These are phyloP conservation scores for Poeciliopsis paucimaculata DNA, from an alignment of 2,797 vertebrate species.

Conservation along the genomic window DNA sequence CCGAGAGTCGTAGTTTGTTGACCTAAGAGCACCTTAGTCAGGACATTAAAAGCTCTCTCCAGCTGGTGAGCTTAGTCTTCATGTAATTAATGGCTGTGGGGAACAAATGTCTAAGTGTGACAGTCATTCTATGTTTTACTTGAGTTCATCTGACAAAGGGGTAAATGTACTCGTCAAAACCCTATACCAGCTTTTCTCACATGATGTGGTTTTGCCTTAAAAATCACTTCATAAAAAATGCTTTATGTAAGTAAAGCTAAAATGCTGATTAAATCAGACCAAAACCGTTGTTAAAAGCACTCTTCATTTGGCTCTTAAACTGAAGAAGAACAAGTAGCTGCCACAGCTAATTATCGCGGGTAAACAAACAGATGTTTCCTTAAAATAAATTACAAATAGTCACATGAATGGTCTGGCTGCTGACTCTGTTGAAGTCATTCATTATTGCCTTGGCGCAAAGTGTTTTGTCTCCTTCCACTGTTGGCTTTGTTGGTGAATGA, in stretches of 20 bases:
- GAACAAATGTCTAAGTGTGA: not conserved
- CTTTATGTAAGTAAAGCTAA: not conserved
- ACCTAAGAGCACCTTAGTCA: not conserved
- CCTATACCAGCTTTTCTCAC: not conserved
- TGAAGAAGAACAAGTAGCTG: not conserved
- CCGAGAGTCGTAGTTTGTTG: not conserved
- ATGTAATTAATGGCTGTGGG: not conserved
- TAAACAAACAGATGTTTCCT: not conserved
- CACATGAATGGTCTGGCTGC: not conserved
- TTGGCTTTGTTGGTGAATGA: not conserved
- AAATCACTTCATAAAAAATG: not conserved
- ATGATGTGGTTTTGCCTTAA: not conserved
- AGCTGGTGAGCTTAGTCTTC: not conserved
- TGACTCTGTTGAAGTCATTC: not conserved
- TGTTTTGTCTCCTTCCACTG: not conserved
- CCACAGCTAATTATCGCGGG: not conserved
- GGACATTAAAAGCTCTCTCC: not conserved
- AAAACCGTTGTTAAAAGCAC: not conserved
- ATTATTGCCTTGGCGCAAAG: not conserved
- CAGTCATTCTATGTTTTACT: not conserved
- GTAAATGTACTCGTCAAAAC: not conserved
- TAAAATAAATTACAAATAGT: not conserved
- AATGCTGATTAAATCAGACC: not conserved
- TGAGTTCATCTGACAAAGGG: not conserved
- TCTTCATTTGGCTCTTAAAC: not conserved